Percentiles rank a stretch among this genome's conserved stretches.
Evolutionary conservation across 2,113 vertebrate species (phyloP).

Genomic region (Tyrannus savana): DNA sequence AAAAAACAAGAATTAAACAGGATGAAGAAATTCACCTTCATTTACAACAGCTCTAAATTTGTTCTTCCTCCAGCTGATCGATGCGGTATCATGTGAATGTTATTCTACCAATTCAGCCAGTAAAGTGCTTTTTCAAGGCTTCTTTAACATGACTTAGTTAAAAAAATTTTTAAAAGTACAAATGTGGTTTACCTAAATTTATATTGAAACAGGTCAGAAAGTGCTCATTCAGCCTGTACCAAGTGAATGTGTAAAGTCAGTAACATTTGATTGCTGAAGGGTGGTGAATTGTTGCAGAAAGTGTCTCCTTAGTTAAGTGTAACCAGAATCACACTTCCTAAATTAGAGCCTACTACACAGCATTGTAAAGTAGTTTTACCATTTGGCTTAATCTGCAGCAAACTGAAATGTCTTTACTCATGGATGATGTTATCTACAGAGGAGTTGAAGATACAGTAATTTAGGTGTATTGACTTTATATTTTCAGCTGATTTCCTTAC

Average conservation of each 20-base stretch:
- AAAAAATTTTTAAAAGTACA: background rate
- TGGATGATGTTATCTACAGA: background rate
- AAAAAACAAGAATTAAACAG: background rate
- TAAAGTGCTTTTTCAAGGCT: background rate
- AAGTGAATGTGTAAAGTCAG: background rate
- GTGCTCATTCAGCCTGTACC: background rate
- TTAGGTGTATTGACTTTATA: background rate
- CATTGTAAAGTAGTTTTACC: background rate
- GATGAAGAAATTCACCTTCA: background rate
- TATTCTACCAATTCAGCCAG: background rate
- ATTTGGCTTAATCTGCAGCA: background rate
- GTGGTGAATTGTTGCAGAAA: background rate
- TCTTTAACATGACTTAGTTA: background rate
- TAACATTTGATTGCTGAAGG: background rate
- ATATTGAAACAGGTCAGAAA: background rate
- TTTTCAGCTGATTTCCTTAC: background rate
- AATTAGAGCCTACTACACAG: background rate
- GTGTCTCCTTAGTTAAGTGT: background rate
- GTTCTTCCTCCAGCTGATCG: background rate
- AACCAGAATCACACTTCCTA: background rate
- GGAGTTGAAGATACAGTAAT: background rate
- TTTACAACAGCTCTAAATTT: background rate
- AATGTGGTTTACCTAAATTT: background rate
- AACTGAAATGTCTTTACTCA: background rate
- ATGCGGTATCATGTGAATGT: rapidly evolving